phyloP scores from a whole-genome alignment of 2,797 vertebrate species.

The Eptatretus atami region DNA sequence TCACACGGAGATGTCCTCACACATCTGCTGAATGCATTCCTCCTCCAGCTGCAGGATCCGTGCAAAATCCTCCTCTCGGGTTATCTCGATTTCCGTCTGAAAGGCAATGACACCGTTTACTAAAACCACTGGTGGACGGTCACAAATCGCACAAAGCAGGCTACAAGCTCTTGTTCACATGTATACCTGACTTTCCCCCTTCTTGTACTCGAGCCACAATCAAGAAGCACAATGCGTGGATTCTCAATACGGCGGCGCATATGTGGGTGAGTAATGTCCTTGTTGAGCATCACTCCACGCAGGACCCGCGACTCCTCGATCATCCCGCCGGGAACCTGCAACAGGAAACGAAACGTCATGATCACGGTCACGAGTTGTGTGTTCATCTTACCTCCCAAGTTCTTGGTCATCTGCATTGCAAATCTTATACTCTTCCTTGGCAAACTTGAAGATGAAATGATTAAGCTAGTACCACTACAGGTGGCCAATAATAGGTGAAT shows the following conservation, averaged over 20 bases:
- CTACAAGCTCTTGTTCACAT: not conserved
- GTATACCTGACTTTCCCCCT: conserved; percentile 76
- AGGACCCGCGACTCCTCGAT: conserved; percentile 62
- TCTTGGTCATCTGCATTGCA: no score
- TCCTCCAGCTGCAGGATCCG: conserved; percentile 84
- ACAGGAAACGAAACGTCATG: no score
- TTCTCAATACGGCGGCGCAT: conserved; percentile 54
- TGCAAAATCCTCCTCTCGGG: conserved; percentile 69
- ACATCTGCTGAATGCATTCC: conserved; percentile 73
- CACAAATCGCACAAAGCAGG: no score
- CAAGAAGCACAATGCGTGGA: conserved; percentile 54
- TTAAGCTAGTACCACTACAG: no score
- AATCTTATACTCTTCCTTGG: no score
- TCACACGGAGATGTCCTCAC: conserved; percentile 53
- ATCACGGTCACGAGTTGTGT: no score
- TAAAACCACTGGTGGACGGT: no score
- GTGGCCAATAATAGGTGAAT: not conserved
- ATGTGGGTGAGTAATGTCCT: conserved; percentile 56
- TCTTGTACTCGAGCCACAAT: conserved; percentile 84
- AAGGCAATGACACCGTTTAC: not conserved
- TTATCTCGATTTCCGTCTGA: conserved; percentile 82
- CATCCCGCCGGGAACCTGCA: conserved; percentile 52
- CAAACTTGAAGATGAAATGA: no score
- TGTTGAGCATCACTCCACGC: conserved; percentile 74
- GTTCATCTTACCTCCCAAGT: no score